Evolutionary conservation across 1,140 invertebrate genomes (phyloP).

Genomic region (Drosophila athabasca): DNA sequence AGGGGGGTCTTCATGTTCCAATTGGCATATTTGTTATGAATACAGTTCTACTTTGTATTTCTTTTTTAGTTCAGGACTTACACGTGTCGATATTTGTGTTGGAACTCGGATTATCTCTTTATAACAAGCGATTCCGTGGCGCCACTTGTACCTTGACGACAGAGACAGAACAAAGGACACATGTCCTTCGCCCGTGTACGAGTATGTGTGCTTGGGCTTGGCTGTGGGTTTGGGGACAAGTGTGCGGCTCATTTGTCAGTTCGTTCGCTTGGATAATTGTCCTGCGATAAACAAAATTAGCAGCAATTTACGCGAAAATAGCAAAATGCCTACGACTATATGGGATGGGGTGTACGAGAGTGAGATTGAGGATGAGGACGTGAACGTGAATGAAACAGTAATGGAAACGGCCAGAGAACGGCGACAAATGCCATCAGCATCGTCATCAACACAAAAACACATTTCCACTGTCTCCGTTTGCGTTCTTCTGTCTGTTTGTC

Average conservation of each 20-base stretch:
- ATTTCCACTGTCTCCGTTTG: constrained; percentile 5
- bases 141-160: constrained; percentile 2
- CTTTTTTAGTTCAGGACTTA: too few species aligned
- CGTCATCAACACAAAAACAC: constrained; percentile 53
- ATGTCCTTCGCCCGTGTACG: constrained; percentile 1
- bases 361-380: not conserved
- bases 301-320: constrained; percentile 82
- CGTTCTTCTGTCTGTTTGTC: constrained; percentile 10
- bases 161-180: constrained; percentile 16
- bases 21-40: too few species aligned
- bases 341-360: constrained; percentile 12
- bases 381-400: constrained; percentile 5
- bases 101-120: not conserved
- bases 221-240: constrained; percentile 29
- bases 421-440: constrained; percentile 70
- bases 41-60: too few species aligned
- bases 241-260: constrained; percentile 81
- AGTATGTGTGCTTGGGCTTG: constrained; percentile 3
- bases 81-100: too few species aligned
- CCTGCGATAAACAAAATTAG: constrained; percentile 83
- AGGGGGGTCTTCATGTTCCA: too few species aligned
- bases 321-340: constrained; percentile 48
- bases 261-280: constrained; percentile 83
- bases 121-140: constrained; percentile 11
- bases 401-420: constrained; percentile 48